phyloP scores from a whole-genome alignment of 2,888 invertebrate genomes.

The Lochmaea capreae region DNA sequence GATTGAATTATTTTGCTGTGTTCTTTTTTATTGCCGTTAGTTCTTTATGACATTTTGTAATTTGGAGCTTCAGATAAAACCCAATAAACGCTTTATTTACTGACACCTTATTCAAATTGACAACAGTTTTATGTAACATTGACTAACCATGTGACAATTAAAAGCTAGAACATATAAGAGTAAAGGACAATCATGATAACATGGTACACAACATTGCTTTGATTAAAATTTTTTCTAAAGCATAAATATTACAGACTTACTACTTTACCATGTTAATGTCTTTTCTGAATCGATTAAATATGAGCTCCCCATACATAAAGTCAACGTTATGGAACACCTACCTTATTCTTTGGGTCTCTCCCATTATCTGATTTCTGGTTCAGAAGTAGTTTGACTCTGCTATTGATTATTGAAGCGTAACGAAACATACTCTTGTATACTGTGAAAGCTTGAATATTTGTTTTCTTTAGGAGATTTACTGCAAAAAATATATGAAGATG shows the following conservation, averaged over 20 bases:
- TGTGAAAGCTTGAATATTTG: slow-evolving; percentile 6
- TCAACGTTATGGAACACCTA: slow-evolving; percentile 7
- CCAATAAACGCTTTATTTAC: too few relatives aligned
- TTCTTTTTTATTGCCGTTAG: too few relatives aligned
- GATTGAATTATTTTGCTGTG: too few relatives aligned
- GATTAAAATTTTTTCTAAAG: not conserved
- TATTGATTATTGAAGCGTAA: slow-evolving; percentile 1
- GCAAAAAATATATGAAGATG: slow-evolving; percentile 11
- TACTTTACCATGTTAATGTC: not conserved
- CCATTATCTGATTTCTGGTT: not conserved
- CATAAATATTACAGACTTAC: not conserved
- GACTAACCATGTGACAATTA: not conserved
- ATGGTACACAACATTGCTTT: not conserved
- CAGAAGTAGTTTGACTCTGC: not conserved
- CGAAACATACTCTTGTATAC: slow-evolving; percentile 7
- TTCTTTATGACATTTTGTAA: too few relatives aligned
- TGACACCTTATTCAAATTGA: too few relatives aligned
- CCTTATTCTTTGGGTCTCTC: not conserved
- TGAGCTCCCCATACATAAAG: not conserved
- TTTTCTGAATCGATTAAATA: not conserved
- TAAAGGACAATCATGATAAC: not conserved
- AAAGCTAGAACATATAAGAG: not conserved
- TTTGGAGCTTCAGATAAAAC: too few relatives aligned
- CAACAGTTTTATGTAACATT: not conserved
- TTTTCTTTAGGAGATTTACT: slow-evolving; percentile 9